A percentile compares a stretch with the other conserved stretches of the same genome.
phyloP scores from a whole-genome alignment of 2,113 vertebrate genomes.

The Dryoscopus gambensis region DNA sequence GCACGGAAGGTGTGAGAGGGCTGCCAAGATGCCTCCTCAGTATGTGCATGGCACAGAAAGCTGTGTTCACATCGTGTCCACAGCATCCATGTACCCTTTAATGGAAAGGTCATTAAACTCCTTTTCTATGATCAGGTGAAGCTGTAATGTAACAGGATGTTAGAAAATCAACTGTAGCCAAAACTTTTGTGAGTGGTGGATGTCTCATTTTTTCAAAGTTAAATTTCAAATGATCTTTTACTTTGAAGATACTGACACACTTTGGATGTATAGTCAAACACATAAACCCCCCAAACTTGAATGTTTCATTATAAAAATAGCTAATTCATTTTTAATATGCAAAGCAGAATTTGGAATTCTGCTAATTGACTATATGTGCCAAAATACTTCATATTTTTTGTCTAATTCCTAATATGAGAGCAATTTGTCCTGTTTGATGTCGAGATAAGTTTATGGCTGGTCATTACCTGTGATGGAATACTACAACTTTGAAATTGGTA shows the following conservation, averaged over 20 bases:
- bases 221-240: neutral
- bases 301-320: neutral
- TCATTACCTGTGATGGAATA: neutral
- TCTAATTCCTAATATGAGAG: neutral
- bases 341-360: neutral
- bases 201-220: neutral
- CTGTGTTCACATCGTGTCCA: neutral
- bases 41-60: neutral
- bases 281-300: neutral
- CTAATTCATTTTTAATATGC: neutral
- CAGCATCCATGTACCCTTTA: neutral
- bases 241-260: neutral
- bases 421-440: neutral
- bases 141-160: neutral
- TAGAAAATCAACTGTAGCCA: neutral
- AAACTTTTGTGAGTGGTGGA: neutral
- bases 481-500: neutral
- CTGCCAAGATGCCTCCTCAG: neutral
- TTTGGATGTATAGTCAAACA: neutral
- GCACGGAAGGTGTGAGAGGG: neutral
- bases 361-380: neutral
- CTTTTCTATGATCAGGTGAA: neutral
- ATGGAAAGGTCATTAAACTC: neutral
- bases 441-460: neutral
- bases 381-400: neutral